Conservation (phyloP, 35 echinoderm and acorn worm species). For the Antedon bifida region DNA sequence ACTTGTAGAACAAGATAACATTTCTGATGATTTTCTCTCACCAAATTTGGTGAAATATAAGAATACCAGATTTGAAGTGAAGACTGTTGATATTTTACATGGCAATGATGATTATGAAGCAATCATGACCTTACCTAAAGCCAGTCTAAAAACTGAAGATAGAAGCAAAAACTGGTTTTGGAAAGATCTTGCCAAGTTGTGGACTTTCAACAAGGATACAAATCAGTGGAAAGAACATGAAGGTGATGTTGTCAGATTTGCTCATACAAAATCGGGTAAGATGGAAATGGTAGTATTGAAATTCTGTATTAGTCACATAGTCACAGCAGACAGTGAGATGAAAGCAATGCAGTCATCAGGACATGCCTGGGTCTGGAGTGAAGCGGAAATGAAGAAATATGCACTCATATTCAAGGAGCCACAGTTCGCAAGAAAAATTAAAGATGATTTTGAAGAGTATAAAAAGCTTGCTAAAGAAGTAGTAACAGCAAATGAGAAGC, state of each 20-base stretch:
- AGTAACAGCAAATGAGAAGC: not conserved
- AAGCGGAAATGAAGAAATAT: conserved; percentile 36
- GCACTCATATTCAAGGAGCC: conserved; percentile 73
- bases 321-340: conserved; percentile 41
- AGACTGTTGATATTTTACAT: too few relatives aligned
- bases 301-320: conserved; percentile 55
- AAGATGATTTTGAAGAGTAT: conserved; percentile 28
- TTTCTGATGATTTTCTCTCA: too few relatives aligned
- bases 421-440: conserved; percentile 18
- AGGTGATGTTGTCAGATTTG: conserved; percentile 44
- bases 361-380: conserved; percentile 56
- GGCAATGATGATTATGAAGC: conserved; percentile 70
- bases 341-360: conserved; percentile 45
- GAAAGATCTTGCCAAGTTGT: conserved; percentile 27
- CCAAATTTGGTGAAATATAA: too few relatives aligned
- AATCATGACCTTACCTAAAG: conserved; percentile 36
- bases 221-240: conserved; percentile 62
- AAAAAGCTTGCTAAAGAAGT: conserved; percentile 4
- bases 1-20: too few relatives aligned
- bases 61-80: too few relatives aligned
- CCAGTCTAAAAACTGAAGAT: conserved; percentile 40
- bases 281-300: conserved; percentile 47
- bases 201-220: conserved; percentile 27
- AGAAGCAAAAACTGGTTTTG: conserved; percentile 38
- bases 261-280: conserved; percentile 24